Conservation (phyloP, 2,113 vertebrate species). For the Mirounga angustirostris region DNA sequence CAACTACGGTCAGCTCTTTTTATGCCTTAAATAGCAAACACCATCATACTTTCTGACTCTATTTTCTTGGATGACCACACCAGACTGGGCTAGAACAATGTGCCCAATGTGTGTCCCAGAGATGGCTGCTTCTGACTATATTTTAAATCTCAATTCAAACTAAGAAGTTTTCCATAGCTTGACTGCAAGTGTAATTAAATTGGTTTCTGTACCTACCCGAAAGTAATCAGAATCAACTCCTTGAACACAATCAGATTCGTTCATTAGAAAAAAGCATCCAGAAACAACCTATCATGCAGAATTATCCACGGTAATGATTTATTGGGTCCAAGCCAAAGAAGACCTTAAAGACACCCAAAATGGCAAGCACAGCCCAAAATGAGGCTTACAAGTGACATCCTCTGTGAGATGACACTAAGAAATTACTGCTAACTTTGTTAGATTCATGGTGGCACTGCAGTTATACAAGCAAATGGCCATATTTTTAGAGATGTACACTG, state of each 20-base stretch:
- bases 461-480: background rate
- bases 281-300: background rate
- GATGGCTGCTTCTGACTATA: background rate
- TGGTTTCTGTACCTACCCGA: background rate
- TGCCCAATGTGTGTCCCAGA: background rate
- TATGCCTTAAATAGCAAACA: background rate
- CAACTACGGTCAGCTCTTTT: background rate
- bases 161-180: background rate
- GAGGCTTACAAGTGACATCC: background rate
- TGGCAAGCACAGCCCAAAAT: background rate
- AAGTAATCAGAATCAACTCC: background rate
- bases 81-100: background rate
- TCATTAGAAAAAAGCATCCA: slow-evolving; percentile 19
- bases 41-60: background rate
- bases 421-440: background rate
- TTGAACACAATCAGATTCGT: slow-evolving; percentile 16
- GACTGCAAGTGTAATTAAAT: background rate
- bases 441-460: background rate
- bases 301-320: background rate
- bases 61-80: background rate
- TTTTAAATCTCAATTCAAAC: slow-evolving; percentile 53
- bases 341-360: slow-evolving; percentile 17
- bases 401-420: background rate
- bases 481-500: background rate
- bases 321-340: slow-evolving; percentile 4